These are phyloP conservation scores for Aplocera efformata DNA, from an alignment of 2,888 invertebrate species.

Conservation along the genomic window DNA sequence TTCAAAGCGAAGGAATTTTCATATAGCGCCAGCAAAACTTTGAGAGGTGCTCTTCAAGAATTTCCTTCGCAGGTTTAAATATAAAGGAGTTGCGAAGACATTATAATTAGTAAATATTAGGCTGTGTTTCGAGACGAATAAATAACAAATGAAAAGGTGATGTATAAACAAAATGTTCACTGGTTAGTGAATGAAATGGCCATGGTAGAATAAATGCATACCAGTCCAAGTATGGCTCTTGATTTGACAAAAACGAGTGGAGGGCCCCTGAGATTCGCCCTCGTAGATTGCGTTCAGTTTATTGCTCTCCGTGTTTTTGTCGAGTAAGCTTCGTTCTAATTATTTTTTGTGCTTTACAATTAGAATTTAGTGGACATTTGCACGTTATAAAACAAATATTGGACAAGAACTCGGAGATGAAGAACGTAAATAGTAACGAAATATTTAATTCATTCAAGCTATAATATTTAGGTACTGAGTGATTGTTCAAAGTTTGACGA, in stretches of 20 bases:
- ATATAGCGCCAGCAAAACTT: slow-evolving; percentile 6
- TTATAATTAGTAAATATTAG: slow-evolving; percentile 2
- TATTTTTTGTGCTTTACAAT: slow-evolving; percentile 20
- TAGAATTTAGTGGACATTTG: slow-evolving; percentile 15
- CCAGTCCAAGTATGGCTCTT: slow-evolving; percentile 32
- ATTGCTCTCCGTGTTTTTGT: slow-evolving; percentile 41
- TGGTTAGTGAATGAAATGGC: slow-evolving; percentile 13
- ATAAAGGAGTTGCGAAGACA: slow-evolving; percentile 2
- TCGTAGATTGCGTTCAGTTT: slow-evolving; percentile 48
- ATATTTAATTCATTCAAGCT: background rate
- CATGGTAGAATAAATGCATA: slow-evolving; percentile 24
- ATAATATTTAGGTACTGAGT: background rate
- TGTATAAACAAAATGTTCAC: slow-evolving; percentile 9
- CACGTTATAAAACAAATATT: background rate
- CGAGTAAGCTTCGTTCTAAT: slow-evolving; percentile 31
- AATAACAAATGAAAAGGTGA: slow-evolving; percentile 9
- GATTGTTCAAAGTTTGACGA: no score
- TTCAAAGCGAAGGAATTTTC: slow-evolving; percentile 15
- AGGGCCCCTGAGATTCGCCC: slow-evolving; percentile 47
- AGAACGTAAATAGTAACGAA: background rate
- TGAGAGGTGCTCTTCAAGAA: slow-evolving; percentile 8
- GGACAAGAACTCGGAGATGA: background rate
- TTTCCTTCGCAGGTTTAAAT: background rate
- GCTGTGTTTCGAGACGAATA: background rate
- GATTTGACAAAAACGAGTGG: slow-evolving; percentile 55